phyloP scores from a whole-genome alignment of 2,888 invertebrate species.

The Hoplodrina ambigua region DNA sequence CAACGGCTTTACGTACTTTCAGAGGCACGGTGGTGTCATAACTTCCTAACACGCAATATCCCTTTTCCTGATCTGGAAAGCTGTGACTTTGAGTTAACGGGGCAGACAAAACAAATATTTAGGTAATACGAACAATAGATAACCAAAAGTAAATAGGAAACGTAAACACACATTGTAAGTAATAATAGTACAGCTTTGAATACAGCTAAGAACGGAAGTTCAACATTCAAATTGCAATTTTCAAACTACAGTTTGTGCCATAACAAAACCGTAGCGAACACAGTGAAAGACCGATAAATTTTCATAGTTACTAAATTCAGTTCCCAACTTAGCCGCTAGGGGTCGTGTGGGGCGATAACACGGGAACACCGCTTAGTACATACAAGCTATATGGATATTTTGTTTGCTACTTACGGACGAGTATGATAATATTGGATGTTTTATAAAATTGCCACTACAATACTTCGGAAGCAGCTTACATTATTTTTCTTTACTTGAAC shows the following conservation, averaged over 20 bases:
- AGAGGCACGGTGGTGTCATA: too few species aligned
- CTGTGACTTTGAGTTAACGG: too few species aligned
- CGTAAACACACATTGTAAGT: conserved; percentile 28
- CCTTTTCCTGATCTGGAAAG: too few species aligned
- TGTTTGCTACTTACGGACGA: conserved; percentile 52
- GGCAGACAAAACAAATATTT: too few species aligned
- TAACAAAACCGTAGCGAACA: conserved; percentile 45
- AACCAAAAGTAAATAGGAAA: conserved; percentile 7
- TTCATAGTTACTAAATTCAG: conserved; percentile 73
- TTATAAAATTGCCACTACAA: conserved; percentile 44
- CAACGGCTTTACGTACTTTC: too few species aligned
- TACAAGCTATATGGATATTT: conserved; percentile 31
- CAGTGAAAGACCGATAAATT: conserved; percentile 68
- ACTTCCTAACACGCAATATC: too few species aligned
- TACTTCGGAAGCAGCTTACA: conserved; percentile 10
- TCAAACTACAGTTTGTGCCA: conserved; percentile 53
- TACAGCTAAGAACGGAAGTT: conserved; percentile 44
- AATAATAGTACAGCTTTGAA: conserved; percentile 15
- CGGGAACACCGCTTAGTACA: conserved; percentile 24
- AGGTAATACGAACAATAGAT: neutral
- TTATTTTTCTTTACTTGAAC: conserved; percentile 10
- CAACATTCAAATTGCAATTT: conserved; percentile 56
- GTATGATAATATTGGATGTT: conserved; percentile 49
- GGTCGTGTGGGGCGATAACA: conserved; percentile 48
- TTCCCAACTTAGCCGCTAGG: conserved; percentile 70